Base-by-base conservation (phyloP, 2,888 invertebrate genomes). In the Dinocampus coccinellae region DNA sequence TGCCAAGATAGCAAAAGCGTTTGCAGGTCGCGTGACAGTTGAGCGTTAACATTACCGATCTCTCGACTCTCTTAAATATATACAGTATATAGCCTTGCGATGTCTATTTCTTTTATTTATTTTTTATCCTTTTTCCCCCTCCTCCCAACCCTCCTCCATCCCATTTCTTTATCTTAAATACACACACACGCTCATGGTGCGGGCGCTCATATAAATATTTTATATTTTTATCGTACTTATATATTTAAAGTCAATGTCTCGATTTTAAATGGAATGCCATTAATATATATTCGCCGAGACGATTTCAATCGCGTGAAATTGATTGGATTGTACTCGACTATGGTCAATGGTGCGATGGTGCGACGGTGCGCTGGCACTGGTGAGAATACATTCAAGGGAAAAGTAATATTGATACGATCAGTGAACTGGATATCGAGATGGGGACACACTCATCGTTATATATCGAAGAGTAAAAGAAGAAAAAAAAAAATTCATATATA, bases 1-100 rank as follows among this genome's bases (percentile, higher is more conserved):
- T 70, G 66, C 66, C 70, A 47, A 47, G 75, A 74, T 66, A 71
- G 62, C 61, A 55, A 72, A 73, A 72, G 65, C 70, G 66, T 62
- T 70, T 63, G 67, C 67, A 26, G 69, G 53, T 77, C 66, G 77
- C 77, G 77, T 77, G 77, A 76, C 76, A 77, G 72, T 76, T 62
- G 65, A 69, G 69, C 75, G 75, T 77, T 77, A 77, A 75, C 76
- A 75, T 74, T 77, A 70, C 69, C 75, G 69, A 76, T 73, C 68
- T 66, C 26, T 29, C 53, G 22, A 66, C 66, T 66, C 66, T 60
- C 66, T 69, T 42, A 66, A 47, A 47, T 47, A 47, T 47, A 47
- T 20, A 47, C 20, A 20, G 6, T 29, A 29, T 7, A 29, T 29
- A 29, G 29, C 29, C 63, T 61, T 33, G n/a, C 24, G 34, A 26